Conservation (phyloP, 2,113 vertebrate genomes). For the Caloenas nicobarica region DNA sequence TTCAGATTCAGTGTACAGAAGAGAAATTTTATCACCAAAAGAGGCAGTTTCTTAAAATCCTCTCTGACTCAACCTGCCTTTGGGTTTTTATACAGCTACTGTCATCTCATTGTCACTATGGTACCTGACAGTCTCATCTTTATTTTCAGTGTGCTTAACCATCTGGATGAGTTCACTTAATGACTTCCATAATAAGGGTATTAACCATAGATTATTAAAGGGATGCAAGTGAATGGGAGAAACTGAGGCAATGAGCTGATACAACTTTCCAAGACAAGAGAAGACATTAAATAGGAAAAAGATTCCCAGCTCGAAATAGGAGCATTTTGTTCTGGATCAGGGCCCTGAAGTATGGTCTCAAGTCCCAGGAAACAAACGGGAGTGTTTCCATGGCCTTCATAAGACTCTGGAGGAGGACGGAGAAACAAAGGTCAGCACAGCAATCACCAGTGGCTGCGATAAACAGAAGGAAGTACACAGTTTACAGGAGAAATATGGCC, state of each 20-base stretch:
- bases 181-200: not conserved
- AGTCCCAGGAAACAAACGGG: not conserved
- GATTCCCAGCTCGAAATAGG: not conserved
- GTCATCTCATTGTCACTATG: not conserved
- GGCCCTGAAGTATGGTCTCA: accelerated
- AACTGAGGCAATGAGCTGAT: not conserved
- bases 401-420: not conserved
- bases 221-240: not conserved
- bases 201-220: not conserved
- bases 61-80: not conserved
- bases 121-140: not conserved
- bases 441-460: constrained; percentile 27
- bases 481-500: constrained; percentile 20
- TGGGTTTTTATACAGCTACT: not conserved
- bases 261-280: not conserved
- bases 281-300: not conserved
- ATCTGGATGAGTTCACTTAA: not conserved
- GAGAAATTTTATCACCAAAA: not conserved
- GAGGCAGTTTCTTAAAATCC: not conserved
- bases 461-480: constrained; percentile 39
- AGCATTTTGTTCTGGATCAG: not conserved
- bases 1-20: not conserved
- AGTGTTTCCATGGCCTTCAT: not conserved
- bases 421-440: constrained; percentile 31
- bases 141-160: not conserved